phyloP scores from a whole-genome alignment of 2,113 vertebrate genomes.

The Urocynchramus pylzowi region DNA sequence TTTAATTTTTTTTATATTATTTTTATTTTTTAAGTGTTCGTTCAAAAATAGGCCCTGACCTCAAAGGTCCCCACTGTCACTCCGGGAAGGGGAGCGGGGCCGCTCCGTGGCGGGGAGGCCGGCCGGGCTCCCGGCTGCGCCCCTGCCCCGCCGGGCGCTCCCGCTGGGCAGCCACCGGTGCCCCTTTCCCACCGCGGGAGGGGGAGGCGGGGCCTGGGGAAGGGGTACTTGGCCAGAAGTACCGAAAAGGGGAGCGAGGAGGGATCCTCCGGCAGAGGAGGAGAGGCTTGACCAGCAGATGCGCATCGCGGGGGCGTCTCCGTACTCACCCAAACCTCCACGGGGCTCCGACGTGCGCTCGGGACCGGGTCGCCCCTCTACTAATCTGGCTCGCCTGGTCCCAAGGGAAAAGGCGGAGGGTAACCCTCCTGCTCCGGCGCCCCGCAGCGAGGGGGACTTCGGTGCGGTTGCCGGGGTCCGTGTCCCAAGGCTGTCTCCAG shows the following conservation, averaged over 20 bases:
- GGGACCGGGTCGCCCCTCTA: not conserved
- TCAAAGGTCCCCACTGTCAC: not conserved
- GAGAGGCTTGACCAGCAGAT: not conserved
- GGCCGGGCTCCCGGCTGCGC: not conserved
- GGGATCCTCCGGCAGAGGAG: not conserved
- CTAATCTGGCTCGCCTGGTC: not conserved
- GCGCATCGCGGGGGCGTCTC: not conserved
- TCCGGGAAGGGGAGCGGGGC: not conserved
- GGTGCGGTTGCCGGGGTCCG: too few species aligned
- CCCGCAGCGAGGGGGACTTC: not conserved
- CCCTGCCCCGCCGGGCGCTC: not conserved
- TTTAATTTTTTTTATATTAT: too few species aligned
- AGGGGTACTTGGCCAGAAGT: not conserved
- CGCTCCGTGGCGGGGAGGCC: not conserved
- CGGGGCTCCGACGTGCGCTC: not conserved
- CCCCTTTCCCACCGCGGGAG: not conserved
- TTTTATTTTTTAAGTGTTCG: rapidly evolving
- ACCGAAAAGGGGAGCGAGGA: too few species aligned
- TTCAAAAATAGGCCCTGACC: not conserved
- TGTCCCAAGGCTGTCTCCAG: not conserved
- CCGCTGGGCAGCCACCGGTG: not conserved
- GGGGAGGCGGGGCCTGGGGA: not conserved
- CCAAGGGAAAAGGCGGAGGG: not conserved
- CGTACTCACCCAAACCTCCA: not conserved
- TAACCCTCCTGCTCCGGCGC: not conserved